These are phyloP conservation scores for Watersipora subatra DNA, from an alignment of 1,140 invertebrate genomes.

Conservation along the genomic window DNA sequence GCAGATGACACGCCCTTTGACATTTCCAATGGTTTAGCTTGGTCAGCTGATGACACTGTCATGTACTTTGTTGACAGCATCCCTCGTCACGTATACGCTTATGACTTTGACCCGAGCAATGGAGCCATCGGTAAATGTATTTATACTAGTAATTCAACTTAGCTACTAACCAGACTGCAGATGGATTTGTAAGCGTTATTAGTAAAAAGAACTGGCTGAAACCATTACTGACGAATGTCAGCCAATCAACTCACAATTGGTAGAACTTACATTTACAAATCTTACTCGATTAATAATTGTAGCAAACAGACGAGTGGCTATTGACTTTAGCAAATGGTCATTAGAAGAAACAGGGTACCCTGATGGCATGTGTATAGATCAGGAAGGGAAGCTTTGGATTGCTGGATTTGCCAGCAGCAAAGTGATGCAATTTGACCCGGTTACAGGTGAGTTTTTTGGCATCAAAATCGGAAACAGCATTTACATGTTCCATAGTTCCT, in stretches of 20 bases:
- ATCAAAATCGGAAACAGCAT: no score
- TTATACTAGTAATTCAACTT: no score
- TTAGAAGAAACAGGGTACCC: background rate
- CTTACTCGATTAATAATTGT: no score
- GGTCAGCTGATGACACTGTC: slow-evolving; percentile 54
- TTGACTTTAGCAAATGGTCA: background rate
- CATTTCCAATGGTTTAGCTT: slow-evolving; percentile 69
- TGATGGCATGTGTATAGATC: background rate
- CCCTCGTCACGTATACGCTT: slow-evolving; percentile 43
- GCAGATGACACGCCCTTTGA: slow-evolving; percentile 28
- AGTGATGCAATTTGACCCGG: background rate
- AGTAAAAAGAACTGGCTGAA: no score
- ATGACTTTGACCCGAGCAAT: slow-evolving; percentile 56
- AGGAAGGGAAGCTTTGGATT: background rate
- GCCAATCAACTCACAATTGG: no score
- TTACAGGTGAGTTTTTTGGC: background rate
- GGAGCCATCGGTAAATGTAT: slow-evolving; percentile 54
- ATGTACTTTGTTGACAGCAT: slow-evolving; percentile 43
- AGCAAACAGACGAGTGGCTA: background rate
- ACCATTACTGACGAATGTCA: no score
- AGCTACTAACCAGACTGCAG: no score
- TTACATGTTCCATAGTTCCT: no score
- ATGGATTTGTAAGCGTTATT: no score
- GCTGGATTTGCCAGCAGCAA: background rate
- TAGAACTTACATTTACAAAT: no score